phyloP scores from a whole-genome alignment of 2,888 invertebrate genomes.

The Melanargia galathea region DNA sequence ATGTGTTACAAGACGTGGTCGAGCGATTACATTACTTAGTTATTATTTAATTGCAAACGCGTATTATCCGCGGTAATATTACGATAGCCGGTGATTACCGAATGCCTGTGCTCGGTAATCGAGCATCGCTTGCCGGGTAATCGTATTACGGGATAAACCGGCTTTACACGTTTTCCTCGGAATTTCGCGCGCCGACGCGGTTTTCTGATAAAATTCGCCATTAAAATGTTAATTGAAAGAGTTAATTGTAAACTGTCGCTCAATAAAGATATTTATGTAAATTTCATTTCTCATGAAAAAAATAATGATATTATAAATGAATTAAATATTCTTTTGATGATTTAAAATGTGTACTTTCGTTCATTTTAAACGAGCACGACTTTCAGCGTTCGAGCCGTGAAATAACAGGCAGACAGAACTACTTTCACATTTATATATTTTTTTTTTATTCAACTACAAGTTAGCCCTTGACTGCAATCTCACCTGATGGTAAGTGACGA shows the following conservation, averaged over 20 bases:
- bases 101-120: constrained; percentile 29
- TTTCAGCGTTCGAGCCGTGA: no score
- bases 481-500: no score
- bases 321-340: constrained; percentile 8
- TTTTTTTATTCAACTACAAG: no score
- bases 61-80: background rate
- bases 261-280: constrained; percentile 9
- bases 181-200: constrained; percentile 9
- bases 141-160: constrained; percentile 33
- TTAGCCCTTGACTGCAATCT: no score
- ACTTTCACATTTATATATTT: no score
- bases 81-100: constrained; percentile 22
- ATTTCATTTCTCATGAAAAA: constrained; percentile 5
- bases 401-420: no score
- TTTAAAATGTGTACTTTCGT: constrained; percentile 1
- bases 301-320: no score
- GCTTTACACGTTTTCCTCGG: constrained; percentile 9
- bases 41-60: background rate
- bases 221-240: constrained; percentile 23
- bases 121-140: constrained; percentile 31
- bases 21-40: background rate
- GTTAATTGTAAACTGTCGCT: constrained; percentile 15
- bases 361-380: no score
- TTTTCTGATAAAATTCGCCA: constrained; percentile 15
- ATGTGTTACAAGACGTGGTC: background rate